phyloP scores from a whole-genome alignment of 2,888 invertebrate species.

The Apodemia zela region DNA sequence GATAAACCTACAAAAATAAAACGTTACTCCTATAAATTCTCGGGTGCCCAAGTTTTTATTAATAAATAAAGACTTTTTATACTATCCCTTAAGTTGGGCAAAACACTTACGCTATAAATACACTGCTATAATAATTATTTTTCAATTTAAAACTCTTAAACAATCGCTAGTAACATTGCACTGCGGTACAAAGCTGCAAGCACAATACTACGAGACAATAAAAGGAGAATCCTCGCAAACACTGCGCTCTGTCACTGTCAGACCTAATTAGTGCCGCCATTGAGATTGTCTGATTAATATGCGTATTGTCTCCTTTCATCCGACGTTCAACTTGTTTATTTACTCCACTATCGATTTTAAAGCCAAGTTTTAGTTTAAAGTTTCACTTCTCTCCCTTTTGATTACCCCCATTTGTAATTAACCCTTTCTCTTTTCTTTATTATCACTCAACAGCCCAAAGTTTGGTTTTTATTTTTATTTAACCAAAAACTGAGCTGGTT shows the following conservation, averaged over 20 bases:
- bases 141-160: constrained; percentile 25
- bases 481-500: too few relatives aligned
- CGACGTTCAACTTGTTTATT: constrained; percentile 34
- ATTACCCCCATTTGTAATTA: not conserved
- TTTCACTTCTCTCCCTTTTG: constrained; percentile 1
- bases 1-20: too few relatives aligned
- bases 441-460: too few relatives aligned
- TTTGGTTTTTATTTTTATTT: too few relatives aligned
- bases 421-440: not conserved
- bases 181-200: constrained; percentile 46
- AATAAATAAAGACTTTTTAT: not conserved
- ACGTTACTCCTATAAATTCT: too few relatives aligned
- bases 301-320: constrained; percentile 67
- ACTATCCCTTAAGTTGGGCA: not conserved
- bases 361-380: constrained; percentile 34
- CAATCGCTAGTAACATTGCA: constrained; percentile 34
- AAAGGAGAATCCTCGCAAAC: constrained; percentile 48
- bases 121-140: constrained; percentile 4
- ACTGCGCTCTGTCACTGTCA: constrained; percentile 66
- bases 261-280: constrained; percentile 71
- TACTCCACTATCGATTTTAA: constrained; percentile 33
- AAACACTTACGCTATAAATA: not conserved
- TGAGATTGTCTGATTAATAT: constrained; percentile 74
- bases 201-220: constrained; percentile 65
- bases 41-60: too few relatives aligned